Base-by-base conservation (phyloP, 2,113 vertebrate species). In the Boulengeromyrus knoepffleri region DNA sequence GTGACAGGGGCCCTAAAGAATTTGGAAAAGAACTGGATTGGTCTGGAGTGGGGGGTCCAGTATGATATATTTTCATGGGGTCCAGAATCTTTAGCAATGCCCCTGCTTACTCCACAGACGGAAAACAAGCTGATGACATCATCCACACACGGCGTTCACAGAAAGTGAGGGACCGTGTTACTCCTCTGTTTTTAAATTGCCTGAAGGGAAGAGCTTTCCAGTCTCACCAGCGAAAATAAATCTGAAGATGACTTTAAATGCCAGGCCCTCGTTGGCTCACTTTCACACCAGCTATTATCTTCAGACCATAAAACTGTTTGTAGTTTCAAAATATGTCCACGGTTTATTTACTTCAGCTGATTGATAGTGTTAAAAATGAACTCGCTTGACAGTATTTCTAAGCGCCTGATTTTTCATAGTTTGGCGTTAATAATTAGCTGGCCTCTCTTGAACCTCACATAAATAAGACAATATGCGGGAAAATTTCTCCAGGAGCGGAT, bases 401-500 rank as follows among this genome's bases (percentile, higher is more conserved):
- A 36, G 13, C 5, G 49, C 84, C 8, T 24, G 74, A 27, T 36
- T 49, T 39, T 87, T 46, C 17, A 50, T n/a, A 62, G 13, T 45
- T 74, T n/a, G 24, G 8, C 24, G 1, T 87, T 87, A 90, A 90
- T 87, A 90, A 87, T 90, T 87, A 74, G 46, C 89, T 52, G 89
- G 21, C 85, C 89, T 70, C 50, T 74, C n/a, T 74, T 13, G 70
- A 52, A 74, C 58, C 58, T 62, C 21, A 5, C 89, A 5, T 46
- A 90, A 90, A 87, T 74, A 70, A 87, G 27, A 46, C 89, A 85
- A 85, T 83, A 62, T 58, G 53, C 19, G 49, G 85, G 62, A 50
- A 42, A 87, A 87, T 90, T 31, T 47, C 45, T 36, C 62, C 9
- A 13, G 24, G 46, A 50, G 36, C 13, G 21, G 31, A 21, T 53